Percentiles rank a stretch among this genome's conserved stretches.
These are phyloP conservation scores for Leucophenga maculata DNA, from an alignment of 2,888 invertebrate species.

Conservation along the genomic window DNA sequence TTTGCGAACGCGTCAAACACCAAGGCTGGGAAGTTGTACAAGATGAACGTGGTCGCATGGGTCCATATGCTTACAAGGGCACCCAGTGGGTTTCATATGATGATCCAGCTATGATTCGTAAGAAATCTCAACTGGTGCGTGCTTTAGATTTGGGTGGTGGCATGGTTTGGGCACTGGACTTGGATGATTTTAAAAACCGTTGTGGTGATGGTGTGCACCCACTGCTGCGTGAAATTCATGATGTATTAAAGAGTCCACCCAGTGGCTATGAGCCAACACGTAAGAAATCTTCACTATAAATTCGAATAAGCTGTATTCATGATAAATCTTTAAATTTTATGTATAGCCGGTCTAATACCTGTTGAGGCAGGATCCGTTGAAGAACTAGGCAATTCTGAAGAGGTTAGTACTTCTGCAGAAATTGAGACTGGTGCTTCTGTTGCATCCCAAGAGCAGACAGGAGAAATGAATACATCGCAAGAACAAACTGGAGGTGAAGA, in stretches of 20 bases:
- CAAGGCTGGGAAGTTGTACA: constrained; percentile 87
- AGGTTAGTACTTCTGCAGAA: constrained; percentile 52
- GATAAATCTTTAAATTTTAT: not conserved
- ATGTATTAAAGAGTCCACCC: constrained; percentile 76
- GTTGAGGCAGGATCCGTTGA: constrained; percentile 52
- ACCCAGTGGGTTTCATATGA: constrained; percentile 95
- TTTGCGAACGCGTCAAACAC: constrained; percentile 85
- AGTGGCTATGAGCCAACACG: constrained; percentile 59
- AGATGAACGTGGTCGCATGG: constrained; percentile 84
- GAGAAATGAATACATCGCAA: constrained; percentile 9
- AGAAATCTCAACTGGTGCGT: constrained; percentile 85
- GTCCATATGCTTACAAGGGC: constrained; percentile 89
- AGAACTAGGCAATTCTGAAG: constrained; percentile 50
- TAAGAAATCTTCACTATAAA: constrained; percentile 44
- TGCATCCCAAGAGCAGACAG: constrained; percentile 27
- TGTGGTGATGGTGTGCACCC: constrained; percentile 88
- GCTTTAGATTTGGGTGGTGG: constrained; percentile 86
- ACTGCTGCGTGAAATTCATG: constrained; percentile 83
- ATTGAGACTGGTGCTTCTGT: constrained; percentile 48
- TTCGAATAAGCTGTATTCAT: not conserved
- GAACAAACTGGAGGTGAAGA: constrained; percentile 15
- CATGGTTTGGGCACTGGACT: constrained; percentile 92
- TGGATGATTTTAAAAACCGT: constrained; percentile 87
- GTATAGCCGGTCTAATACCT: constrained; percentile 52
- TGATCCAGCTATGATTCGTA: constrained; percentile 83